phyloP scores from a whole-genome alignment of 2,797 vertebrate genomes.

The Syngnathus acus region DNA sequence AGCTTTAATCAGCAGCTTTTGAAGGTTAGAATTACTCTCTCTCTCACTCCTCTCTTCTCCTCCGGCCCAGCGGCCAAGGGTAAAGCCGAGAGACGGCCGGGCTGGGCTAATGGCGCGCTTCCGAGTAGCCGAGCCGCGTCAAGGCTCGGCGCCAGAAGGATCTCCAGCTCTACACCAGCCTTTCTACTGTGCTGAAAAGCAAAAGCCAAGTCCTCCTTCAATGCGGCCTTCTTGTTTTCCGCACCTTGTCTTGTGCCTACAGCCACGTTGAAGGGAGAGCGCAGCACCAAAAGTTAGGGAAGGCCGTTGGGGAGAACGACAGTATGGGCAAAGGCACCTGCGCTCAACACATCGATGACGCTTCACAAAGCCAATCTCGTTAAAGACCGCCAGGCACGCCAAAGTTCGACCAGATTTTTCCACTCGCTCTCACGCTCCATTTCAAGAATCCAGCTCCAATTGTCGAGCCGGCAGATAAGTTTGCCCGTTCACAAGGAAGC shows the following conservation, averaged over 20 bases:
- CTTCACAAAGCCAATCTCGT: slow-evolving; percentile 45
- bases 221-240: too few species aligned
- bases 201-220: too few species aligned
- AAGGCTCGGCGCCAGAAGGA: too few species aligned
- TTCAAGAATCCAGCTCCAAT: slow-evolving; percentile 9
- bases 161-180: too few species aligned
- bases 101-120: slow-evolving; percentile 55
- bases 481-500: too few species aligned
- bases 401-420: slow-evolving; percentile 32
- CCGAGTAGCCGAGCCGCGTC: too few species aligned
- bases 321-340: slow-evolving; percentile 26
- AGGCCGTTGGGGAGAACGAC: slow-evolving; percentile 37
- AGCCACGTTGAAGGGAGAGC: too few species aligned
- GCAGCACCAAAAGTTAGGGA: slow-evolving; percentile 14
- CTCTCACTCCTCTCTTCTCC: slow-evolving; percentile 60
- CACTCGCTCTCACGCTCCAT: slow-evolving; percentile 6
- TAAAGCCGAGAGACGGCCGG: slow-evolving; percentile 84
- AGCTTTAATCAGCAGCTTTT: slow-evolving; percentile 99
- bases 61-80: slow-evolving; percentile 91
- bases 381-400: slow-evolving; percentile 29
- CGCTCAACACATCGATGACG: slow-evolving; percentile 45
- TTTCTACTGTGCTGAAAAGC: too few species aligned
- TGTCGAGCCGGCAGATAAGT: not conserved
- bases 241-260: too few species aligned
- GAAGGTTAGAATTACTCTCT: slow-evolving; percentile 98